phyloP scores from a whole-genome alignment of 2,888 invertebrate genomes.

The Deilephila porcellus region DNA sequence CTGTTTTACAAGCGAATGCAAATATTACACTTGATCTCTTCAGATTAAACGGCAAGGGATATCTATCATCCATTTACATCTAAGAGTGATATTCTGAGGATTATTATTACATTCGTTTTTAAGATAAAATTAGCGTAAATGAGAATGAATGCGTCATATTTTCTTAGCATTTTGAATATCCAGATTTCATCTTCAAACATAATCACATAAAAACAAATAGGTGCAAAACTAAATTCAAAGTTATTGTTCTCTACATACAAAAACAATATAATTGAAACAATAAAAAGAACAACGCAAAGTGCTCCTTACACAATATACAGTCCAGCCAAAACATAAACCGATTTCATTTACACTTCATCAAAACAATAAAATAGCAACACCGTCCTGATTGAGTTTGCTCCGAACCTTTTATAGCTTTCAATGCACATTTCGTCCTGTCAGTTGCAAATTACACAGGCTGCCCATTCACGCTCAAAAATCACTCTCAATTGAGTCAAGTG shows the following conservation, averaged over 20 bases:
- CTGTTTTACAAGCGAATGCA: conserved; percentile 27
- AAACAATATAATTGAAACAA: too few species aligned
- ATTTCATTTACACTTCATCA: conserved; percentile 39
- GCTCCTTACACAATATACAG: conserved; percentile 22
- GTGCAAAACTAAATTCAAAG: too few species aligned
- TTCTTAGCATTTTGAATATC: too few species aligned
- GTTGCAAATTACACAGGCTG: conserved; percentile 79
- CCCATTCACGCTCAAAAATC: conserved; percentile 83
- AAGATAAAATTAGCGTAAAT: too few species aligned
- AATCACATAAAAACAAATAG: too few species aligned
- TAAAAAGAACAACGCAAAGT: background rate
- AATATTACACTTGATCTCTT: conserved; percentile 21
- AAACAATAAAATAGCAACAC: conserved; percentile 53
- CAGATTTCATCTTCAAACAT: too few species aligned
- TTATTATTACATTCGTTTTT: too few species aligned
- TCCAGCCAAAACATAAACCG: conserved; percentile 26
- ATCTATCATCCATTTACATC: background rate
- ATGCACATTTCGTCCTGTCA: conserved; percentile 80
- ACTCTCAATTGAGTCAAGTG: conserved; percentile 82
- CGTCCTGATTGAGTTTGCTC: conserved; percentile 75
- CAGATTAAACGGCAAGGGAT: background rate
- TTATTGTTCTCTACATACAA: too few species aligned
- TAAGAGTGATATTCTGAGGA: background rate
- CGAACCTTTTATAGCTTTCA: conserved; percentile 80
- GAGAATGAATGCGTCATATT: too few species aligned